A percentile compares a stretch with the other conserved stretches of the same genome.
Evolutionary conservation across 2,888 invertebrate species (phyloP).

Genomic region (Actias luna): DNA sequence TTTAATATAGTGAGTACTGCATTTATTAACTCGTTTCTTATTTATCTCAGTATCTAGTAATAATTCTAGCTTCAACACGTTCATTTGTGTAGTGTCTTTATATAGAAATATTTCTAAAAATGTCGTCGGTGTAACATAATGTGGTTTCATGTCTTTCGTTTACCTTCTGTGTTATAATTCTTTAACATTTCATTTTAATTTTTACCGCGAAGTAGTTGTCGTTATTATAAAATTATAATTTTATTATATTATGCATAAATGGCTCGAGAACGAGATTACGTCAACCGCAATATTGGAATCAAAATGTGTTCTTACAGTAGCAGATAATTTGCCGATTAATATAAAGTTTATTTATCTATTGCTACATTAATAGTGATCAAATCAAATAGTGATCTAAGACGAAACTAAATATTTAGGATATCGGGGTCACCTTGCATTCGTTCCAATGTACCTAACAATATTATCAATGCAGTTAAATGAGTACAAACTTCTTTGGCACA

Average conservation of each 20-base stretch:
- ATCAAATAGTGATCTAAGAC: slow-evolving; percentile 46
- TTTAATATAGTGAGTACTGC: slow-evolving; percentile 37
- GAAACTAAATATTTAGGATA: slow-evolving; percentile 50
- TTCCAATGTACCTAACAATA: slow-evolving; percentile 42
- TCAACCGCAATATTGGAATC: background rate
- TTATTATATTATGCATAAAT: background rate
- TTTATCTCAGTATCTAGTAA: background rate
- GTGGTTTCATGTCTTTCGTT: background rate
- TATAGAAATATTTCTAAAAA: background rate
- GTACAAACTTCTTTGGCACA: slow-evolving; percentile 29
- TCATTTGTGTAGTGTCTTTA: background rate
- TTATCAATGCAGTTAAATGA: slow-evolving; percentile 34
- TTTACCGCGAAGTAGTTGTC: background rate
- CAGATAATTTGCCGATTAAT: background rate
- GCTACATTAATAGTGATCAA: slow-evolving; percentile 27
- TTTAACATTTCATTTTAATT: background rate
- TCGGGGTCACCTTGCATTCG: slow-evolving; percentile 66
- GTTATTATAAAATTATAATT: background rate
- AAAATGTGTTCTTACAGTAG: background rate
- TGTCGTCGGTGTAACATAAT: background rate
- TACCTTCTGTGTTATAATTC: background rate
- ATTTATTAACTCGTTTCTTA: slow-evolving; percentile 1
- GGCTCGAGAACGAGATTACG: background rate
- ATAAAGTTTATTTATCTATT: background rate
- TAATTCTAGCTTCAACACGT: background rate